Conservation (phyloP, 2,113 vertebrate genomes). For the Albula goreensis region DNA sequence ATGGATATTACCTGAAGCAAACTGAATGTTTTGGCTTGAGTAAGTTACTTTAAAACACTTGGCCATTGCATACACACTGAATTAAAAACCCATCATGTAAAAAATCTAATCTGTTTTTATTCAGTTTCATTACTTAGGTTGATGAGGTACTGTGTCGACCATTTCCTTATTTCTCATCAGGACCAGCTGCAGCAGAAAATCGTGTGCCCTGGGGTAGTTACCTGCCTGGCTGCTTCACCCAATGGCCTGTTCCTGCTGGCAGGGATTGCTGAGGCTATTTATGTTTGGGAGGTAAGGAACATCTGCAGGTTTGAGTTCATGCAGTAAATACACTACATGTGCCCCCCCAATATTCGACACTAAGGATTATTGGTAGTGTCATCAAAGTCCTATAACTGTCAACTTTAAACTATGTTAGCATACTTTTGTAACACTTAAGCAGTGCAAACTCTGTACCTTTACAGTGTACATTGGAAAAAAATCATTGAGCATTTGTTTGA, state of each 20-base stretch:
- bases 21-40: not conserved
- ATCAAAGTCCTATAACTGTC: no score
- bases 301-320: not conserved
- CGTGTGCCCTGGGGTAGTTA: conserved; percentile 87
- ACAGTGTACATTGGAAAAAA: no score
- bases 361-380: no score
- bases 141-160: not conserved
- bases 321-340: not conserved
- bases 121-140: not conserved
- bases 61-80: not conserved
- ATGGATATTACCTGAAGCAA: no score
- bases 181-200: conserved; percentile 98
- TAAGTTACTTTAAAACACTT: not conserved
- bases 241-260: conserved; percentile 85
- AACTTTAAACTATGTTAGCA: no score
- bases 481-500: no score
- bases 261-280: conserved; percentile 82
- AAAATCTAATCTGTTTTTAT: not conserved
- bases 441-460: no score
- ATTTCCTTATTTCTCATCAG: conserved; percentile 56
- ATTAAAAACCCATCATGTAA: not conserved
- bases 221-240: conserved; percentile 82
- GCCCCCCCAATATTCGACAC: no score
- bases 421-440: no score
- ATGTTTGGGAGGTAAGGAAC: conserved; percentile 91